Percentiles rank a stretch among this genome's conserved stretches.
These are phyloP conservation scores for Melanogrammus aeglefinus DNA, from an alignment of 2,797 vertebrate genomes.

Conservation along the genomic window DNA sequence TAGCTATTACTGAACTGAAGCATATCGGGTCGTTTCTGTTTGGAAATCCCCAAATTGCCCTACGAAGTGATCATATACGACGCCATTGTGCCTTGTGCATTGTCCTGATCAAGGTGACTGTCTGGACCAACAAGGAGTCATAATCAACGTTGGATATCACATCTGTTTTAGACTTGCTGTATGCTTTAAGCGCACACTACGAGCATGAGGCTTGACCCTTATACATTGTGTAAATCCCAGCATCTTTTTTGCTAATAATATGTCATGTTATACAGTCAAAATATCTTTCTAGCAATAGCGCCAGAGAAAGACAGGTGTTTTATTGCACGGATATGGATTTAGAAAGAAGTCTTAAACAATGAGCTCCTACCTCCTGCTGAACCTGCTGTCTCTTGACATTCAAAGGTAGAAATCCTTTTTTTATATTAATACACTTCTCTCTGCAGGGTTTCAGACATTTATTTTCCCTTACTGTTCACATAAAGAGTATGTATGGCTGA, in stretches of 20 bases:
- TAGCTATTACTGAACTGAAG: background rate
- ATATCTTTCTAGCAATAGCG: background rate
- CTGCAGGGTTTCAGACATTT: background rate
- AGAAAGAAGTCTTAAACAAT: background rate
- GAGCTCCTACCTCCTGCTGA: background rate
- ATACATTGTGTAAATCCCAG: background rate
- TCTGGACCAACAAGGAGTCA: background rate
- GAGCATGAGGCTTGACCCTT: background rate
- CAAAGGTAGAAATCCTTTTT: background rate
- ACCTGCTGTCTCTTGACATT: conserved; percentile 5
- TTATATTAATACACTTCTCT: background rate
- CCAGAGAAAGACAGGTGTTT: background rate
- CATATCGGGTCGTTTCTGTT: background rate
- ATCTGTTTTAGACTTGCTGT: background rate
- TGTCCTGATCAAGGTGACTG: background rate
- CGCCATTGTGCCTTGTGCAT: background rate
- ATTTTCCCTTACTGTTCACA: background rate
- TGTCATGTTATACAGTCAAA: background rate
- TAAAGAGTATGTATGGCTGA: background rate
- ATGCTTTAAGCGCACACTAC: background rate
- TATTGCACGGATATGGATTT: background rate
- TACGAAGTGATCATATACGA: background rate
- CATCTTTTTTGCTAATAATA: background rate
- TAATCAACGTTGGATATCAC: background rate
- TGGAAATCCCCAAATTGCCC: background rate